Evolutionary conservation across 2,113 vertebrate genomes (phyloP).

Genomic region (Paedocypris sp.): DNA sequence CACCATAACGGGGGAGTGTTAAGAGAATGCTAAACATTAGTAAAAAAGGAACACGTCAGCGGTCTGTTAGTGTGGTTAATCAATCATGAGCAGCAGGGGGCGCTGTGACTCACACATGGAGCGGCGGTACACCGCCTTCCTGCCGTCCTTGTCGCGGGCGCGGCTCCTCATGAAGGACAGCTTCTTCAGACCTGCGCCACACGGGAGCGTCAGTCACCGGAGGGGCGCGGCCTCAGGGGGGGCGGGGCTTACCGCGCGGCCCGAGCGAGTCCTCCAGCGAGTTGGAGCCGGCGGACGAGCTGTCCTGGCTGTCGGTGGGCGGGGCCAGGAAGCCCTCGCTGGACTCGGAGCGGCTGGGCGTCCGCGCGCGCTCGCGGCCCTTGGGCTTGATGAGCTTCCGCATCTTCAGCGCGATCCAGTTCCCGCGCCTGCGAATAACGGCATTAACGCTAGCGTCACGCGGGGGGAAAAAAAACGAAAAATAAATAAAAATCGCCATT

Average conservation of each 20-base stretch:
- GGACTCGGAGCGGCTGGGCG: slow-evolving; percentile 80
- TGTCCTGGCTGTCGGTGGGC: slow-evolving; percentile 87
- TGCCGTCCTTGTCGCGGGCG: slow-evolving; percentile 99
- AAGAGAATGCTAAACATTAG: too few species aligned
- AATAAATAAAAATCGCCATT: too few species aligned
- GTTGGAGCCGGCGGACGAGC: slow-evolving; percentile 91
- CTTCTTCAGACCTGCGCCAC: slow-evolving; percentile 97
- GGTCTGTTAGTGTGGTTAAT: too few species aligned
- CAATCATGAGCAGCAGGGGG: too few species aligned
- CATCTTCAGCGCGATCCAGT: slow-evolving; percentile 98
- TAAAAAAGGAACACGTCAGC: too few species aligned
- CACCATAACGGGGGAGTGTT: too few species aligned
- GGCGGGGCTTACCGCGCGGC: too few species aligned
- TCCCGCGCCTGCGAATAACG: slow-evolving; percentile 72
- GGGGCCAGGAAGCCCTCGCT: slow-evolving; percentile 81
- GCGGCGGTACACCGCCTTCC: slow-evolving; percentile 97
- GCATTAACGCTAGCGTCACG: too few species aligned
- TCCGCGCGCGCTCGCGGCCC: slow-evolving; percentile 83
- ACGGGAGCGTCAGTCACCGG: too few species aligned
- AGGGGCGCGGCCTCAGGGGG: too few species aligned
- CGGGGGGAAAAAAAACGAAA: too few species aligned
- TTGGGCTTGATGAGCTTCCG: slow-evolving; percentile 94
- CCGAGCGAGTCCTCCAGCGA: slow-evolving; percentile 85
- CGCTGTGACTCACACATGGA: slow-evolving; percentile 99
- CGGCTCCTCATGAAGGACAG: slow-evolving; percentile 99